Conservation (phyloP, 2,888 invertebrate genomes). For the Bugula neritina region DNA sequence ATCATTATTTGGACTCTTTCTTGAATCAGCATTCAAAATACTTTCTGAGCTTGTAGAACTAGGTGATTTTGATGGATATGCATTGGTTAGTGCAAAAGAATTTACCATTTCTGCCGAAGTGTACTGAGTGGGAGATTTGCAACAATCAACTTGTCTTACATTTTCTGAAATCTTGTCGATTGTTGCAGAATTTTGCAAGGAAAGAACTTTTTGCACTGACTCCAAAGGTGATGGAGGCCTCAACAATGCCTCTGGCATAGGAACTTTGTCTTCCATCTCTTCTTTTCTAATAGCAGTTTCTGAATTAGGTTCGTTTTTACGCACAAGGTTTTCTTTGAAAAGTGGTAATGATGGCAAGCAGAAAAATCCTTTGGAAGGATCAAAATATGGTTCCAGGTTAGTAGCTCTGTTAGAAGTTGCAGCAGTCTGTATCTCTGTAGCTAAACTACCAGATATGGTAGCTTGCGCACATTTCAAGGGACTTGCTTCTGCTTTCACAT, state of each 20-base stretch:
- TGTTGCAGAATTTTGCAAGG: too few species aligned
- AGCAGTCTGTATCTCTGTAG: not conserved
- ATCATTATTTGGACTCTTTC: too few species aligned
- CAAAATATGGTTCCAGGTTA: not conserved
- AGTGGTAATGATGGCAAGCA: not conserved
- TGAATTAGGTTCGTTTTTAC: not conserved
- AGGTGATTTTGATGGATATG: too few species aligned
- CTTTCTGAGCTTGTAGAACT: too few species aligned
- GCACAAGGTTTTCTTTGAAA: not conserved
- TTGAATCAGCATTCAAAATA: too few species aligned
- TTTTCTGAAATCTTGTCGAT: too few species aligned
- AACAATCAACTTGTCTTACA: too few species aligned
- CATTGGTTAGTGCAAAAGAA: too few species aligned
- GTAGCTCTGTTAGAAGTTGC: not conserved
- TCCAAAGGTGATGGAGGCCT: not conserved
- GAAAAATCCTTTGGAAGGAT: not conserved
- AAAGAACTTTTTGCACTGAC: too few species aligned
- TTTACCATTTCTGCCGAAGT: too few species aligned
- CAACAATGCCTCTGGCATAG: slow-evolving; percentile 15
- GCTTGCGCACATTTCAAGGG: not conserved
- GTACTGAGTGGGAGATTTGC: too few species aligned
- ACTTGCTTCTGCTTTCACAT: slow-evolving; percentile 1
- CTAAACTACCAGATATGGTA: not conserved
- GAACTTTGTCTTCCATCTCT: not conserved
- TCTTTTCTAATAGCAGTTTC: not conserved